These are phyloP conservation scores for Notothenia rossii DNA, from an alignment of 2,113 vertebrate genomes.

Conservation along the genomic window DNA sequence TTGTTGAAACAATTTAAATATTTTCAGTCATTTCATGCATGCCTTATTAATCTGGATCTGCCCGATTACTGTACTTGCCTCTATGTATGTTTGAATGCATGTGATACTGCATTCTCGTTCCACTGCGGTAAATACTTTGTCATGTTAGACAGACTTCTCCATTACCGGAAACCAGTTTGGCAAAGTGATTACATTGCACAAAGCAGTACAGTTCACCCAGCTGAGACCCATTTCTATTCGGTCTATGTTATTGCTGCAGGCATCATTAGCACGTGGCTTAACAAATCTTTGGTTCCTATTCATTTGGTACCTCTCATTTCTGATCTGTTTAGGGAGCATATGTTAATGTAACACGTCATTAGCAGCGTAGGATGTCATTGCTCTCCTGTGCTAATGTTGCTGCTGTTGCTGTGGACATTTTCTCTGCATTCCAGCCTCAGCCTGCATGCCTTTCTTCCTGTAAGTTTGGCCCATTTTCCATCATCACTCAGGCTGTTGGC, in stretches of 20 bases:
- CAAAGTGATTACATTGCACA: slow-evolving; percentile 18
- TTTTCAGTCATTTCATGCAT: neutral
- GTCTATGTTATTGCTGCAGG: neutral
- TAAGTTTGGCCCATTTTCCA: slow-evolving; percentile 34
- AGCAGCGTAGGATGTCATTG: slow-evolving; percentile 29
- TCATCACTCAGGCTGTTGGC: slow-evolving; percentile 10
- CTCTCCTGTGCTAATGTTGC: slow-evolving; percentile 17
- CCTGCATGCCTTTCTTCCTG: slow-evolving; percentile 1
- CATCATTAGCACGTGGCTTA: neutral
- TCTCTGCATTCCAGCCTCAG: slow-evolving; percentile 20
- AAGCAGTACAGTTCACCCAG: neutral
- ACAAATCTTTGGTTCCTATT: neutral
- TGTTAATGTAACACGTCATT: slow-evolving; percentile 65
- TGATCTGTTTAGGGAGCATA: slow-evolving; percentile 47
- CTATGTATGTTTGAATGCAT: no score
- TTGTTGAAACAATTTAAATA: neutral
- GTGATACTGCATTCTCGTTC: neutral
- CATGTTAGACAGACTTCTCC: neutral
- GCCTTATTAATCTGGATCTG: neutral
- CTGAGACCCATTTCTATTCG: neutral
- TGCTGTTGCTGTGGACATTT: slow-evolving; percentile 36
- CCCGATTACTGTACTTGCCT: neutral
- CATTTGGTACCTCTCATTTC: neutral
- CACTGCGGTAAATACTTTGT: slow-evolving; percentile 2
- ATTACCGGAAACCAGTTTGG: slow-evolving; percentile 31